Conservation (phyloP, 2,888 invertebrate genomes). For the Ommatoiulus sabulosus region DNA sequence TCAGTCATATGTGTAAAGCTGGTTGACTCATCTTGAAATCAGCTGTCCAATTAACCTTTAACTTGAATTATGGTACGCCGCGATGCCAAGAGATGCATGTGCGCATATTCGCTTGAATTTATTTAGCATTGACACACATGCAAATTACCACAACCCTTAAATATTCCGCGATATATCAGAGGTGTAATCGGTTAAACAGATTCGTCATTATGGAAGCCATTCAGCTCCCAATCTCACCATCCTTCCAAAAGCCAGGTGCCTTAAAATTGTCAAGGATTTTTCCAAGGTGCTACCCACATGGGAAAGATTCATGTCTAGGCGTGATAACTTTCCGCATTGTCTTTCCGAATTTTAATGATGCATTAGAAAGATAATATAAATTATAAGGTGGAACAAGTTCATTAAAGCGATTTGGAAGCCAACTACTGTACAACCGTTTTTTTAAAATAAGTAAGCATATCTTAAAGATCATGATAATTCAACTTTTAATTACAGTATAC, state of each 20-base stretch:
- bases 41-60: not conserved
- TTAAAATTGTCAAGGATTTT: not conserved
- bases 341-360: no score
- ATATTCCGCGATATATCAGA: not conserved
- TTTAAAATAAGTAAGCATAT: no score
- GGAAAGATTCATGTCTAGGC: no score
- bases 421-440: no score
- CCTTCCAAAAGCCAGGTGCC: not conserved
- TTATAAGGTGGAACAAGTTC: no score
- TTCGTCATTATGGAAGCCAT: not conserved
- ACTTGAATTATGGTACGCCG: not conserved
- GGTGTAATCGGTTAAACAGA: not conserved
- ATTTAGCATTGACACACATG: conserved; percentile 24
- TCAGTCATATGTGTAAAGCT: not conserved
- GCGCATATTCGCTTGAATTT: not conserved
- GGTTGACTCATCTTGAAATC: not conserved
- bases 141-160: not conserved
- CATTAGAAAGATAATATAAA: no score
- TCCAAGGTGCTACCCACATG: not conserved
- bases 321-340: no score
- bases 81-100: not conserved
- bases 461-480: no score
- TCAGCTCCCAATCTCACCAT: not conserved
- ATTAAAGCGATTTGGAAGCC: no score
- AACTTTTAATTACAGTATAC: no score